Conservation (phyloP, 2,113 vertebrate genomes). For the Raja brachyura region DNA sequence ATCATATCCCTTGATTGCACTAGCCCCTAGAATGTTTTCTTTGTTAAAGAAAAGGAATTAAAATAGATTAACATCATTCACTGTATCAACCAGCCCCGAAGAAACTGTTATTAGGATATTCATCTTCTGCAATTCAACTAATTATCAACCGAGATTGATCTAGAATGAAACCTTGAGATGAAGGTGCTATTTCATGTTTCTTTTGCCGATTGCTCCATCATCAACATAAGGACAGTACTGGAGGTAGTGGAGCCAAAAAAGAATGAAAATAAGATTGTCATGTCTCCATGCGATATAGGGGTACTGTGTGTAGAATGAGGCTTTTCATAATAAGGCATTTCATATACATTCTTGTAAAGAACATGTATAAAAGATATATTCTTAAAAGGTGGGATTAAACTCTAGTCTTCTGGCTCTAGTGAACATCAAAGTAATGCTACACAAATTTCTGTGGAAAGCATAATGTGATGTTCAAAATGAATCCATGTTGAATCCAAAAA, state of each 20-base stretch:
- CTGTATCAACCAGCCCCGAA: too few species aligned
- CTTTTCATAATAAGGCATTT: neutral
- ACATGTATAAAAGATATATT: neutral
- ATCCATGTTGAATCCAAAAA: neutral
- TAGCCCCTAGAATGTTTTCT: too few species aligned
- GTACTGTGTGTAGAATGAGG: neutral
- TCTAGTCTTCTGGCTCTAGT: neutral
- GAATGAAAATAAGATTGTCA: neutral
- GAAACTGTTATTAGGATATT: neutral
- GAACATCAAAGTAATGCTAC: neutral
- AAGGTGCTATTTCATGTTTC: neutral
- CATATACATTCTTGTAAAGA: too few species aligned
- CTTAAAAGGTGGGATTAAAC: neutral
- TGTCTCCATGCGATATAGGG: neutral
- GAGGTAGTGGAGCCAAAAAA: neutral
- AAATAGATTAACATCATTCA: too few species aligned
- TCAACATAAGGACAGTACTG: neutral
- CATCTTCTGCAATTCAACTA: too few species aligned
- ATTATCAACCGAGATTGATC: neutral
- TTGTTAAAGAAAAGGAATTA: too few species aligned
- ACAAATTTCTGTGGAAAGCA: neutral
- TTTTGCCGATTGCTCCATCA: neutral
- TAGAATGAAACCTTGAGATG: neutral
- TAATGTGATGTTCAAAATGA: neutral
- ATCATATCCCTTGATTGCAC: too few species aligned